Base-by-base conservation (phyloP, 2,888 invertebrate genomes). In the Hemicrepidius hirtus region DNA sequence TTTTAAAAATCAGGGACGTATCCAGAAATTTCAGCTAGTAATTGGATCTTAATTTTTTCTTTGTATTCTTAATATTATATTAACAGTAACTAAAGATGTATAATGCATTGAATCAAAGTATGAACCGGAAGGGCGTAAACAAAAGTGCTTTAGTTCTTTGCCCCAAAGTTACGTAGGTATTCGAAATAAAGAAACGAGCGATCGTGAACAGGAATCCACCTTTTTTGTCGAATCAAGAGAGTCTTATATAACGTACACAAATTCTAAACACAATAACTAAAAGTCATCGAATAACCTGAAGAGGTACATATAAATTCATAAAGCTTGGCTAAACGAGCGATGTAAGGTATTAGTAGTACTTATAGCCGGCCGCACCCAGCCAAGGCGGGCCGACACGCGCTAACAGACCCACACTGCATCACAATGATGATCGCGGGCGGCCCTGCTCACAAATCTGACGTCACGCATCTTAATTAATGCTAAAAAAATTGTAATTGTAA, bases 381-480 rank as follows among this genome's bases (percentile, higher is more conserved):
- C 82, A 80, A 80, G 83, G 83, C 84, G 82, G 83, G 82, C 82
- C 82, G 83, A 84, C 84, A 84, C 84, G 84, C 83, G 84, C 82
- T 82, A 78, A 78, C 78, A 80, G 79, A 82, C 83, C 79, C 78
- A 80, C 80, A 81, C 80, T 82, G 84, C 81, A 84, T 84, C 78
- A 80, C 80, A 82, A 84, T 83, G 79, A 82, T 79, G 76, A 79
- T 81, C 81, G 82, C 81, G 81, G 82, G 82, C 83, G 82, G 82
- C 81, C 79, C 79, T 62, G 64, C 71, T 75, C 69, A 73, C 74
- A 77, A 63, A 75, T 76, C 75, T 79, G 78, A 78, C 80, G 80
- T 80, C 80, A 80, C 79, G 81, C 79, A 81, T 82, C 81, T 80
- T 82, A 81, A 82, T 82, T 73, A 71, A 71, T 62, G 53, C 44